phyloP scores from a whole-genome alignment of 2,113 vertebrate species.

The Numenius arquata region DNA sequence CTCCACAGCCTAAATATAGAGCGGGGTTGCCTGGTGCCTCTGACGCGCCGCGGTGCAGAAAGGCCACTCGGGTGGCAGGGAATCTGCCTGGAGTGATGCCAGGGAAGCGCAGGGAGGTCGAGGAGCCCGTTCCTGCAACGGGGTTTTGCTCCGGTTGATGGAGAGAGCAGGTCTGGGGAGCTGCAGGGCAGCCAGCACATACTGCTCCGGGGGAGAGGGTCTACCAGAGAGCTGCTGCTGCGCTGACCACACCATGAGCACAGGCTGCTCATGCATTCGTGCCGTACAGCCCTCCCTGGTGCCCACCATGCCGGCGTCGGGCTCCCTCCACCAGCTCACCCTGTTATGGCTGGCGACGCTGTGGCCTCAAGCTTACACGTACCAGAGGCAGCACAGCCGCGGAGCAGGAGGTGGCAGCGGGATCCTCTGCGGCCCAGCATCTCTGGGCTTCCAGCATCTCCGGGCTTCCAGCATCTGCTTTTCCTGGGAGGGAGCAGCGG shows the following conservation, averaged over 20 bases:
- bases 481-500: not conserved
- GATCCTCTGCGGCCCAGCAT: not conserved
- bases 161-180: not conserved
- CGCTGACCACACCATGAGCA: not conserved
- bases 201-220: not conserved
- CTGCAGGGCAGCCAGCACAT: not conserved
- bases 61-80: not conserved
- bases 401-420: rapidly evolving
- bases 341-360: rapidly evolving
- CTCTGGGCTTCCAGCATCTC: not conserved
- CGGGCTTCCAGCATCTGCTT: not conserved
- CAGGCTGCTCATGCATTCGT: not conserved
- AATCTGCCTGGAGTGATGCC: not conserved
- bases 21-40: conserved; percentile 11
- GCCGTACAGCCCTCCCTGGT: not conserved
- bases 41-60: not conserved
- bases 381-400: not conserved
- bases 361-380: not conserved
- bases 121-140: not conserved
- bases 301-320: not conserved
- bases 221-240: not conserved
- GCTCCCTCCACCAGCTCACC: not conserved
- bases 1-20: conserved; percentile 62
- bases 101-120: not conserved
- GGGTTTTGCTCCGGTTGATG: not conserved